phyloP scores from a whole-genome alignment of 1,140 invertebrate genomes.

The Cataglyphis hispanica region DNA sequence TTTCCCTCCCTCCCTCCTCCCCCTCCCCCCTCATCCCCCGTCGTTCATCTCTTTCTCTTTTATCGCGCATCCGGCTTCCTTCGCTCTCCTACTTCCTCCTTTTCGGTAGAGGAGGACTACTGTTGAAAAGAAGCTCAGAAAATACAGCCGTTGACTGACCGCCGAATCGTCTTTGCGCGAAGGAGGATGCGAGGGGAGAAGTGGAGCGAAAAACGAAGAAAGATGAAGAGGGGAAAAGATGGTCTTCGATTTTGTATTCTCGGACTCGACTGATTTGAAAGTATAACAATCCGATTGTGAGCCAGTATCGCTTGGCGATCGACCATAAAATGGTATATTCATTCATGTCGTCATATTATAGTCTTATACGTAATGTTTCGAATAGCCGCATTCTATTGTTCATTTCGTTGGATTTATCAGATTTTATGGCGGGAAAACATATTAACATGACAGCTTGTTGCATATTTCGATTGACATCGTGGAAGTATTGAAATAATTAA shows the following conservation, averaged over 20 bases:
- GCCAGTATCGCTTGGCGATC: constrained; percentile 43
- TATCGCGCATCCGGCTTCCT: constrained; percentile 23
- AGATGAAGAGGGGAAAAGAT: not conserved
- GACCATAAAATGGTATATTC: constrained; percentile 28
- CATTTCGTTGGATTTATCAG: constrained; percentile 34
- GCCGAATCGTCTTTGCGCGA: constrained; percentile 53
- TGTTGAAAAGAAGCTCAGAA: constrained; percentile 70
- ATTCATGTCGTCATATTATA: constrained; percentile 53
- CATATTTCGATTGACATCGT: not conserved
- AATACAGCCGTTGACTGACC: constrained; percentile 72
- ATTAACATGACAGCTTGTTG: constrained; percentile 5
- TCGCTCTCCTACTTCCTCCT: constrained; percentile 13
- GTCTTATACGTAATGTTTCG: constrained; percentile 36
- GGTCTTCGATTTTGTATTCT: constrained; percentile 60
- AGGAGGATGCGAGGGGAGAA: not conserved
- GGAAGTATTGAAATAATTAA: not conserved
- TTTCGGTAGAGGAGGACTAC: constrained; percentile 18
- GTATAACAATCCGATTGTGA: constrained; percentile 60
- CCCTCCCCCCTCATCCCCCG: constrained; percentile 40
- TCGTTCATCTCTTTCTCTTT: constrained; percentile 46
- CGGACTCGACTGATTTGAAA: constrained; percentile 70
- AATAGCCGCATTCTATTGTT: constrained; percentile 23
- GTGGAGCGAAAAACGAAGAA: constrained; percentile 4
- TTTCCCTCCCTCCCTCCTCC: constrained; percentile 58
- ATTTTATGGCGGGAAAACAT: constrained; percentile 36